Conservation (phyloP, 1,140 invertebrate genomes). For the Neodiprion virginianus region DNA sequence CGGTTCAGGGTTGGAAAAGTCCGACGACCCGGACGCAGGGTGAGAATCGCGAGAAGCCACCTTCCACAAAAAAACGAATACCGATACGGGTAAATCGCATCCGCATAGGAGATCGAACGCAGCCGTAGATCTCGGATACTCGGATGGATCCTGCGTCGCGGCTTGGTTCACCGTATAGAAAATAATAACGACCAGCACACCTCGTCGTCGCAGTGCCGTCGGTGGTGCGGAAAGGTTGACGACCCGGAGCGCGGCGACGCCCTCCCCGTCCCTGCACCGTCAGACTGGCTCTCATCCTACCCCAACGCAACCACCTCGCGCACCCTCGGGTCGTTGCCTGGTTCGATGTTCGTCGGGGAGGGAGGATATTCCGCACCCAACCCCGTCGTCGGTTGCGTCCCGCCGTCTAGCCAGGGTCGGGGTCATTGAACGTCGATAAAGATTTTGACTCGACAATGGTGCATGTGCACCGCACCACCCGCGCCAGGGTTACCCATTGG, state of each 20-base stretch:
- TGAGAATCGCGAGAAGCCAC: no score
- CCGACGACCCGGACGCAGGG: no score
- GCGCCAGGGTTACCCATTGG: background rate
- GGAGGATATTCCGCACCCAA: conserved; percentile 36
- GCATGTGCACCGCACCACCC: conserved; percentile 32
- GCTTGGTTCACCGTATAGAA: background rate
- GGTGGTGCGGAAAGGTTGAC: conserved; percentile 57
- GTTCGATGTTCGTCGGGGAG: conserved; percentile 32
- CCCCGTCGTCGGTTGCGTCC: conserved; percentile 38
- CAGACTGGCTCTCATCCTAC: conserved; percentile 26
- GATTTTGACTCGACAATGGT: conserved; percentile 59
- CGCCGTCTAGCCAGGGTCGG: conserved; percentile 61
- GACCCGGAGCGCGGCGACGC: conserved; percentile 55
- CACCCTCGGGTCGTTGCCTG: conserved; percentile 24
- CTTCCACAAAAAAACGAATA: no score
- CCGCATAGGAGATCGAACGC: no score
- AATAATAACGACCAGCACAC: no score
- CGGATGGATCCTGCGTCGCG: background rate
- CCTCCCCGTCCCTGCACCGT: conserved; percentile 37
- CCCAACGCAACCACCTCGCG: conserved; percentile 25
- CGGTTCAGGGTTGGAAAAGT: no score
- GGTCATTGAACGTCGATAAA: conserved; percentile 65
- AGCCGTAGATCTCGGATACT: no score
- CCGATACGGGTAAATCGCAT: no score
- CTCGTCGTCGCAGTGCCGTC: conserved; percentile 9